phyloP scores from a whole-genome alignment of 2,797 vertebrate species.

The Falco columbarius region DNA sequence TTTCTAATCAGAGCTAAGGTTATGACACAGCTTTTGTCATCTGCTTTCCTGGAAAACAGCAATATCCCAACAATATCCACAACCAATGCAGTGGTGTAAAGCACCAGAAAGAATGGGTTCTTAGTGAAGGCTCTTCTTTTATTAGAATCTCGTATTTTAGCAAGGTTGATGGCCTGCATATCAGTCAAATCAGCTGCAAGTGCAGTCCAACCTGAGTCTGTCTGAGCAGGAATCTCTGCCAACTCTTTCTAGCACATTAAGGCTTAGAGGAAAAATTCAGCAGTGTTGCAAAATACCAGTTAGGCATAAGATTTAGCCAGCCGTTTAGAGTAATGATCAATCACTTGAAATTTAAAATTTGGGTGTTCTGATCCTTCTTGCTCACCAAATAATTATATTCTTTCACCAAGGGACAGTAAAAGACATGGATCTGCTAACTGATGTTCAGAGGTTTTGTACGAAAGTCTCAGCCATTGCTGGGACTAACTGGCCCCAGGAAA shows the following conservation, averaged over 20 bases:
- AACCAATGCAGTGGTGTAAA: neutral
- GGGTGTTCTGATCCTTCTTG: neutral
- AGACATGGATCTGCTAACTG: neutral
- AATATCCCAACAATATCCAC: neutral
- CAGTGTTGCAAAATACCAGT: neutral
- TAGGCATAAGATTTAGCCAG: neutral
- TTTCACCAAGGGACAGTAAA: neutral
- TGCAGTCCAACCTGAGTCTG: neutral
- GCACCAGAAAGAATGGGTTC: neutral
- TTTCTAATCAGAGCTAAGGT: conserved; percentile 63
- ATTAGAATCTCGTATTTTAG: conserved; percentile 48
- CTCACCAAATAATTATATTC: neutral
- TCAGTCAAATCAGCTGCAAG: conserved; percentile 14
- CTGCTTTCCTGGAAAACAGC: conserved; percentile 25
- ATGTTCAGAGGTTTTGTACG: neutral
- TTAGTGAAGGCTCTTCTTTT: conserved; percentile 9
- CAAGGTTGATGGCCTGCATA: neutral
- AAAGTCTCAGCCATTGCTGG: neutral
- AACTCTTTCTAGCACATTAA: neutral
- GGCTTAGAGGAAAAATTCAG: neutral
- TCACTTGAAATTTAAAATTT: neutral
- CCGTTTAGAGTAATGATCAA: neutral
- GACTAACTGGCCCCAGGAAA: neutral
- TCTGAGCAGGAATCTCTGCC: neutral
- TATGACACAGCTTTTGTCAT: conserved; percentile 48